Percentiles rank a stretch among this genome's conserved stretches.
Conservation (phyloP, 1,140 invertebrate genomes). For the Drosophila obscura region DNA sequence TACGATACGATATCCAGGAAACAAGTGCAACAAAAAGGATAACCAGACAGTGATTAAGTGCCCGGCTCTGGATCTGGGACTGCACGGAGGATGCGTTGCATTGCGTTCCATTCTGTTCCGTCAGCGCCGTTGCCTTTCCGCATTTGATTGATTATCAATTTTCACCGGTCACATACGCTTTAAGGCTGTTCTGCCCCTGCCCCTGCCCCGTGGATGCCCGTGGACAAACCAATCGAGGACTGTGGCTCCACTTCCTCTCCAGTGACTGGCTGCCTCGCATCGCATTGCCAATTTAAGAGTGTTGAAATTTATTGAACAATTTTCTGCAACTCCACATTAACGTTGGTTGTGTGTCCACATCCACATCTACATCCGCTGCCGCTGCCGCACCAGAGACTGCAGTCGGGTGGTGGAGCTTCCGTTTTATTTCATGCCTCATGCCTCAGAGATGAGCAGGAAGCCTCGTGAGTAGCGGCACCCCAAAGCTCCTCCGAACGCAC, state of each 20-base stretch:
- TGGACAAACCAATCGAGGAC: conserved; percentile 3
- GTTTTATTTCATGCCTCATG: conserved; percentile 28
- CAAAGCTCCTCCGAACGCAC: no score
- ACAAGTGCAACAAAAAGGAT: conserved; percentile 48
- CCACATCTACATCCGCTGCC: not conserved
- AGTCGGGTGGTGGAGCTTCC: conserved; percentile 18
- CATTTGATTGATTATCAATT: conserved; percentile 82
- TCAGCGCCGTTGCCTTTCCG: conserved; percentile 40
- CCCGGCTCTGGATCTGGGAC: conserved; percentile 19
- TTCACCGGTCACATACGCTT: conserved; percentile 40
- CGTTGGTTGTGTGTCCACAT: conserved; percentile 30
- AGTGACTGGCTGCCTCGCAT: conserved; percentile 26
- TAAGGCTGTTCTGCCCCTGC: conserved; percentile 21
- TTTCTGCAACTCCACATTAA: conserved; percentile 43
- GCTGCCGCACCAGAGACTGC: conserved; percentile 34
- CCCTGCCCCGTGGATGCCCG: not conserved
- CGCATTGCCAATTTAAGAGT: conserved; percentile 63
- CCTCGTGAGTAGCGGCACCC: conserved; percentile 4
- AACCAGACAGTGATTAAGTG: conserved; percentile 78
- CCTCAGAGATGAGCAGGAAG: not conserved
- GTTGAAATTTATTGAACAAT: conserved; percentile 70
- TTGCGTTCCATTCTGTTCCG: conserved; percentile 1
- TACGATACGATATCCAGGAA: not conserved
- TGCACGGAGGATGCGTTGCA: not conserved
- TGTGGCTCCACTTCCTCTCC: conserved; percentile 24